A percentile compares a stretch with the other conserved stretches of the same genome.
Evolutionary conservation across 2,888 invertebrate species (phyloP).

Genomic region (Thumatha senex): DNA sequence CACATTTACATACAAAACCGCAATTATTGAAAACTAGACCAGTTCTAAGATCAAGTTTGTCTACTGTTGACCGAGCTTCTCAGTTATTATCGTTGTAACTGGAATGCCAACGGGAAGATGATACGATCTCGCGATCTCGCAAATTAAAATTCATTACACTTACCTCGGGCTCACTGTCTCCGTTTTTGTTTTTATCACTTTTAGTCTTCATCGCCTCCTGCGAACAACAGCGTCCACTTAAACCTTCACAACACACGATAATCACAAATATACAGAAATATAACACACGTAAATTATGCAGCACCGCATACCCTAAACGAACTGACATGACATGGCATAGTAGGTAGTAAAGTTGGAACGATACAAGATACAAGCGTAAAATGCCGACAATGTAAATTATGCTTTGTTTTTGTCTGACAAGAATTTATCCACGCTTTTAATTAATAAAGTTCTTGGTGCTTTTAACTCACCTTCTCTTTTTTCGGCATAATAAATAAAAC

Average conservation of each 20-base stretch:
- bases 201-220: conserved; percentile 84
- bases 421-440: conserved; percentile 13
- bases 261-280: conserved; percentile 57
- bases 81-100: conserved; percentile 31
- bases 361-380: conserved; percentile 44
- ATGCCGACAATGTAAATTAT: conserved; percentile 60
- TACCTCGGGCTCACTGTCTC: conserved; percentile 83
- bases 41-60: conserved; percentile 19
- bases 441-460: conserved; percentile 22
- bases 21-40: background rate
- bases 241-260: conserved; percentile 65
- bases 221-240: conserved; percentile 66
- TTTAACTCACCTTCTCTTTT: conserved; percentile 64
- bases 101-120: conserved; percentile 37
- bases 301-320: conserved; percentile 68
- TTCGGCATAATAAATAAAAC: conserved; percentile 54
- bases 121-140: conserved; percentile 24
- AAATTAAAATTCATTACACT: conserved; percentile 59
- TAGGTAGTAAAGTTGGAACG: conserved; percentile 37
- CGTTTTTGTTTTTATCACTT: conserved; percentile 82
- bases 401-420: conserved; percentile 32
- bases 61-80: conserved; percentile 12
- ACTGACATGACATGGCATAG: conserved; percentile 80
- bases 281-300: conserved; percentile 70
- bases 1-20: background rate